These are phyloP conservation scores for Philereme transversata DNA, from an alignment of 2,888 invertebrate genomes.

Conservation along the genomic window DNA sequence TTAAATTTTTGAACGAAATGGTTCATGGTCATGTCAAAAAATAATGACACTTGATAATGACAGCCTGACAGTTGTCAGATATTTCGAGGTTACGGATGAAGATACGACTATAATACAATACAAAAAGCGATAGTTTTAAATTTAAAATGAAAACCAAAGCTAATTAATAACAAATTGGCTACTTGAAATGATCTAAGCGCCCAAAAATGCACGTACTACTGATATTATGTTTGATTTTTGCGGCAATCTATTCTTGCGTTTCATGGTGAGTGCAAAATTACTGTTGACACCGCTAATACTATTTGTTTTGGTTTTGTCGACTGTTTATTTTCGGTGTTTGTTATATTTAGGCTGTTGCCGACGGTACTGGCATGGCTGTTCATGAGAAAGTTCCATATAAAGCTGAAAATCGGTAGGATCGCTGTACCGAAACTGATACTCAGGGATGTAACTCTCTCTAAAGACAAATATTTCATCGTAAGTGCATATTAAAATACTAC, in stretches of 20 bases:
- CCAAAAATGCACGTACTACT: slow-evolving; percentile 68
- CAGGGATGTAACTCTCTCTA: slow-evolving; percentile 91
- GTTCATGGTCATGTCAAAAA: no score
- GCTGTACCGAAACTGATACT: slow-evolving; percentile 91
- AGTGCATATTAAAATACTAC: slow-evolving; percentile 53
- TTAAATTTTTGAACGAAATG: no score
- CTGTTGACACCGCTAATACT: slow-evolving; percentile 50
- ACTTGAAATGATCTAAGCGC: slow-evolving; percentile 48
- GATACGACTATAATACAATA: no score
- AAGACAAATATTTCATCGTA: slow-evolving; percentile 91
- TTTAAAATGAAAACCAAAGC: neutral
- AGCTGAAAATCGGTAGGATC: slow-evolving; percentile 91
- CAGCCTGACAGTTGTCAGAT: no score
- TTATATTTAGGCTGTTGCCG: slow-evolving; percentile 88
- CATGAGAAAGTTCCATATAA: slow-evolving; percentile 90
- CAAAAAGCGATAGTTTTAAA: no score
- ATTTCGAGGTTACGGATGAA: no score
- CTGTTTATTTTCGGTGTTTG: slow-evolving; percentile 46
- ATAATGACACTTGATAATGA: no score
- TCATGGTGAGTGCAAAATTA: slow-evolving; percentile 79
- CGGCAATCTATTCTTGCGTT: slow-evolving; percentile 83
- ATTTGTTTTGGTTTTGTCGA: slow-evolving; percentile 60
- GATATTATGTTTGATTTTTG: slow-evolving; percentile 64
- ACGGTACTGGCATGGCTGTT: slow-evolving; percentile 91
- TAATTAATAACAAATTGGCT: slow-evolving; percentile 13